Percentiles rank a stretch among this genome's conserved stretches.
Conservation (phyloP, 2,888 invertebrate genomes). For the Leptopilina syphax region DNA sequence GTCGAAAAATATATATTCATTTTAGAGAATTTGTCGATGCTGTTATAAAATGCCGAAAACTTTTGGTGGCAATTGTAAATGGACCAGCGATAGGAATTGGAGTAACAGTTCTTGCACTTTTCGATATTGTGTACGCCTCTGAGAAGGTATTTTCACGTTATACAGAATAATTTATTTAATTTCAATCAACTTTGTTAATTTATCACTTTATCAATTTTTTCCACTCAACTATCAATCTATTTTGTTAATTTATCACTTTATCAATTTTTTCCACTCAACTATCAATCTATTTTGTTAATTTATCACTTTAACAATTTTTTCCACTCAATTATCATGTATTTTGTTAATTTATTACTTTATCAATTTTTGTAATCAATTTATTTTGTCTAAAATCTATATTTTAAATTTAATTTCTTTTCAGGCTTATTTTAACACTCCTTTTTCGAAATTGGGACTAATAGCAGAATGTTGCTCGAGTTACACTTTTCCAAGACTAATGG, state of each 20-base stretch:
- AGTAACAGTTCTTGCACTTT: conserved; percentile 89
- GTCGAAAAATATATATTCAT: conserved; percentile 47
- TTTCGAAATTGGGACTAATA: conserved; percentile 88
- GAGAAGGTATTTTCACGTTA: conserved; percentile 81
- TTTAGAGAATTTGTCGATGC: conserved; percentile 84
- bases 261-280: too few relatives aligned
- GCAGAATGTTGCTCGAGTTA: conserved; percentile 94
- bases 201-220: too few relatives aligned
- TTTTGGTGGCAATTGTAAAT: conserved; percentile 92
- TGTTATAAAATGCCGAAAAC: conserved; percentile 92
- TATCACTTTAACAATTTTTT: too few relatives aligned
- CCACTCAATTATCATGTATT: too few relatives aligned
- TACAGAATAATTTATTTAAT: too few relatives aligned
- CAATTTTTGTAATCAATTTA: background rate
- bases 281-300: too few relatives aligned
- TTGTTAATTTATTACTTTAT: too few relatives aligned
- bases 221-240: too few relatives aligned
- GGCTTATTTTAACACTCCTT: conserved; percentile 94
- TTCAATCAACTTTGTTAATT: too few relatives aligned
- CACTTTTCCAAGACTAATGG: conserved; percentile 91
- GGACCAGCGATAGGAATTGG: conserved; percentile 96
- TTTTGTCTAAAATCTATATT: background rate
- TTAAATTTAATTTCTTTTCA: conserved; percentile 69
- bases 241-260: too few relatives aligned
- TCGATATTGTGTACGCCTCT: conserved; percentile 93